Percentiles rank a stretch among this genome's conserved stretches.
Evolutionary conservation across 2,888 invertebrate genomes (phyloP).

Genomic region (Biston stratarius): DNA sequence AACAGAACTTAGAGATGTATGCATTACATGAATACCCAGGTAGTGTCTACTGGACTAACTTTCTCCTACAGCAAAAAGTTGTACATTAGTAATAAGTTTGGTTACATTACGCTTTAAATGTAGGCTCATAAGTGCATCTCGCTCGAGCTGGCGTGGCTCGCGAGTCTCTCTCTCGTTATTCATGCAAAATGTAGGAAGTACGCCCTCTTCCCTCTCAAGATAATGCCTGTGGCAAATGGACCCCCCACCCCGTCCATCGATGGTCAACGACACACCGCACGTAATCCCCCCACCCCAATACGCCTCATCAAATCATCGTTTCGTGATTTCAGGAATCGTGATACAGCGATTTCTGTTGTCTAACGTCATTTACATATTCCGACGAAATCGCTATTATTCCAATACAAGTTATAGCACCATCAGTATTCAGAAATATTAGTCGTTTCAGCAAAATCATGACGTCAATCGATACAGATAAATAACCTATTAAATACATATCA

Average conservation of each 20-base stretch:
- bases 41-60: slow-evolving; percentile 67
- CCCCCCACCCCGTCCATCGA: slow-evolving; percentile 45
- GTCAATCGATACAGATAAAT: slow-evolving; percentile 5
- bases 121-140: slow-evolving; percentile 74
- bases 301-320: slow-evolving; percentile 55
- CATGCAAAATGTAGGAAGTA: slow-evolving; percentile 81
- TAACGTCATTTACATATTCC: slow-evolving; percentile 45
- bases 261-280: slow-evolving; percentile 53
- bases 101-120: slow-evolving; percentile 87
- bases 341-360: slow-evolving; percentile 47
- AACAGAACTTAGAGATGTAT: too few species aligned
- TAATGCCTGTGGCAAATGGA: slow-evolving; percentile 56
- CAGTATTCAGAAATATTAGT: slow-evolving; percentile 18
- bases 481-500: neutral
- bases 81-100: slow-evolving; percentile 85
- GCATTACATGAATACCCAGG: slow-evolving; percentile 47
- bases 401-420: slow-evolving; percentile 30
- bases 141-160: slow-evolving; percentile 50
- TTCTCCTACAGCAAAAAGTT: slow-evolving; percentile 84
- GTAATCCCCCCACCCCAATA: slow-evolving; percentile 36
- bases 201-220: slow-evolving; percentile 73
- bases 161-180: slow-evolving; percentile 59
- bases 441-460: slow-evolving; percentile 20
- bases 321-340: slow-evolving; percentile 46
- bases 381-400: slow-evolving; percentile 41